These are phyloP conservation scores for Catamblyrhynchus diadema DNA, from an alignment of 2,797 vertebrate genomes.

Conservation along the genomic window DNA sequence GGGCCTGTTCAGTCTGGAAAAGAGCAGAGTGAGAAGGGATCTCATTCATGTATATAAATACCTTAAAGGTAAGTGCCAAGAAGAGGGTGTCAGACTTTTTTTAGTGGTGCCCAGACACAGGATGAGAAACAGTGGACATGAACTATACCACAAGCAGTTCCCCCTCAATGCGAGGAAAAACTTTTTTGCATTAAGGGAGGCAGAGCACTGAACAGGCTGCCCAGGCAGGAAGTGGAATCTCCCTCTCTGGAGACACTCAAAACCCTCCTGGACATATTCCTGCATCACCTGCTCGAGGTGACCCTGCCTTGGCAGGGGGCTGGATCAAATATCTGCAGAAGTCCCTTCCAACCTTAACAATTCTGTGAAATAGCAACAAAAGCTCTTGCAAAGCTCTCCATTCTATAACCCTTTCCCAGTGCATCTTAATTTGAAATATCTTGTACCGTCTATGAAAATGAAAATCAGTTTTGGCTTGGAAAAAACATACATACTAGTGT, in stretches of 20 bases:
- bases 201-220: background rate
- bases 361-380: background rate
- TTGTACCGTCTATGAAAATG: background rate
- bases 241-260: background rate
- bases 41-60: background rate
- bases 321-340: background rate
- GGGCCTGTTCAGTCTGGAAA: background rate
- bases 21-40: background rate
- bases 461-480: background rate
- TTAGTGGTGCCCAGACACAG: background rate
- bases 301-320: background rate
- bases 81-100: background rate
- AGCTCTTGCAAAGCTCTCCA: background rate
- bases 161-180: background rate
- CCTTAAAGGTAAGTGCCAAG: background rate
- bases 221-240: fast-evolving
- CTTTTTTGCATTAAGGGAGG: background rate
- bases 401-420: background rate
- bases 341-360: background rate
- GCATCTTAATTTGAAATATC: background rate
- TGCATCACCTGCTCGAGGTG: fast-evolving
- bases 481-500: background rate
- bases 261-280: background rate
- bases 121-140: background rate
- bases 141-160: background rate